Percentiles rank a stretch among this genome's conserved stretches.
phyloP scores from a whole-genome alignment of 2,888 invertebrate species.

The Aleiodes alternator region DNA sequence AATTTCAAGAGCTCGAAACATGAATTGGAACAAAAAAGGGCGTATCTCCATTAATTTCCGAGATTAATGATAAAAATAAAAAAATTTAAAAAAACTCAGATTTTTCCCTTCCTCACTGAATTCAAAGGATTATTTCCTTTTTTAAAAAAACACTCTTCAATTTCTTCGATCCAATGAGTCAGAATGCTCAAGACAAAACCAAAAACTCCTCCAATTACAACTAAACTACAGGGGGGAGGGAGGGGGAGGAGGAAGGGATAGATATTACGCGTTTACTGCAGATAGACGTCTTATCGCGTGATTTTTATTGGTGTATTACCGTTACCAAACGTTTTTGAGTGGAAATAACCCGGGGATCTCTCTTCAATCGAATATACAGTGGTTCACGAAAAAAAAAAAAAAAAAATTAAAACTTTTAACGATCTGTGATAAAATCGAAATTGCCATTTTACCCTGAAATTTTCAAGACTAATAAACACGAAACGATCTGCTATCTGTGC shows the following conservation, averaged over 20 bases:
- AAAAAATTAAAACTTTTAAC: constrained; percentile 48
- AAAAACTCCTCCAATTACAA: neutral
- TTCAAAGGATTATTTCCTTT: too few relatives aligned
- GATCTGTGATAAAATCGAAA: constrained; percentile 51
- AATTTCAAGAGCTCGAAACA: too few relatives aligned
- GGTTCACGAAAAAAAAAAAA: too few relatives aligned
- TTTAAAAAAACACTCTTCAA: too few relatives aligned
- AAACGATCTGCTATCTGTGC: constrained; percentile 6
- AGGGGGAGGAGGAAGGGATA: neutral
- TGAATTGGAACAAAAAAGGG: neutral
- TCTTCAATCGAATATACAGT: constrained; percentile 38
- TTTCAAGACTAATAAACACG: constrained; percentile 32
- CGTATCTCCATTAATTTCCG: neutral
- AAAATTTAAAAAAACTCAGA: too few relatives aligned
- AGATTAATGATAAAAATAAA: neutral
- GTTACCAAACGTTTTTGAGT: constrained; percentile 34
- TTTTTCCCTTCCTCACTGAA: too few relatives aligned
- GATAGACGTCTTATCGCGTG: constrained; percentile 48
- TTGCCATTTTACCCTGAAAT: constrained; percentile 42
- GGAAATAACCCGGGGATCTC: neutral
- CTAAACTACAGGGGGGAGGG: neutral
- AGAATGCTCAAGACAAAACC: neutral
- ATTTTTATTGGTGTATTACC: constrained; percentile 52
- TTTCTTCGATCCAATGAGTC: too few relatives aligned
- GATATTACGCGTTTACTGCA: constrained; percentile 49